Conservation (phyloP, 2,797 vertebrate genomes). For the Anisognathus igniventris region DNA sequence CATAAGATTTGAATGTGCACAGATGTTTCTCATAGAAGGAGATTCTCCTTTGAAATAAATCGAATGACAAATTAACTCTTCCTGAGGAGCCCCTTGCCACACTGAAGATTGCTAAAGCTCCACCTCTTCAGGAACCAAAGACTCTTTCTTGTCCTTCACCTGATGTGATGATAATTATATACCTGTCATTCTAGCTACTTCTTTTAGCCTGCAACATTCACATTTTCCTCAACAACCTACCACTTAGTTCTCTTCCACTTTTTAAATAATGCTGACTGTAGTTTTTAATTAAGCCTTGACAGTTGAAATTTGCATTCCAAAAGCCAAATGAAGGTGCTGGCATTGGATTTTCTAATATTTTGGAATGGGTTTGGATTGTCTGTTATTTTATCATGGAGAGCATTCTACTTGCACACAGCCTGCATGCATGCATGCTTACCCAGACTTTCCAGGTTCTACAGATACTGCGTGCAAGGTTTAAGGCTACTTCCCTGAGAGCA, state of each 20-base stretch:
- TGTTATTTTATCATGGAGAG: slow-evolving; percentile 11
- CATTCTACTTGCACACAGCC: background rate
- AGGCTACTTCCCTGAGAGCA: background rate
- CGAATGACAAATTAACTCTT: slow-evolving; percentile 48
- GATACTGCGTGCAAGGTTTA: background rate
- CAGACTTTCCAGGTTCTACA: background rate
- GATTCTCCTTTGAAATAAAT: slow-evolving; percentile 51
- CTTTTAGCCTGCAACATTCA: slow-evolving; percentile 67
- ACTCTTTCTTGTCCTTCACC: slow-evolving; percentile 66
- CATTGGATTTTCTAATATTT: slow-evolving; percentile 53
- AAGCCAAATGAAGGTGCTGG: slow-evolving; percentile 64
- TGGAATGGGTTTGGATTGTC: slow-evolving; percentile 10
- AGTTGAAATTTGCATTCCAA: slow-evolving; percentile 79
- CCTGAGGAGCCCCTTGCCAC: slow-evolving; percentile 31
- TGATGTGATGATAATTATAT: slow-evolving; percentile 73
- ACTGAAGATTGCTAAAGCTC: slow-evolving; percentile 37
- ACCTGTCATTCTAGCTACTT: slow-evolving; percentile 73
- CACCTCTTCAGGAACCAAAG: slow-evolving; percentile 38
- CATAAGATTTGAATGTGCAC: slow-evolving; percentile 23
- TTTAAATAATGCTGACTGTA: slow-evolving; percentile 76
- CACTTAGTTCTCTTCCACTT: slow-evolving; percentile 75
- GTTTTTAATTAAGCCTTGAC: slow-evolving; percentile 79
- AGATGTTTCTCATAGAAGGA: slow-evolving; percentile 4
- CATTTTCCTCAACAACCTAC: slow-evolving; percentile 68
- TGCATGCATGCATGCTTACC: background rate